These are phyloP conservation scores for Heterodera filipjevi DNA, from an alignment of 2,888 invertebrate genomes.

Conservation along the genomic window DNA sequence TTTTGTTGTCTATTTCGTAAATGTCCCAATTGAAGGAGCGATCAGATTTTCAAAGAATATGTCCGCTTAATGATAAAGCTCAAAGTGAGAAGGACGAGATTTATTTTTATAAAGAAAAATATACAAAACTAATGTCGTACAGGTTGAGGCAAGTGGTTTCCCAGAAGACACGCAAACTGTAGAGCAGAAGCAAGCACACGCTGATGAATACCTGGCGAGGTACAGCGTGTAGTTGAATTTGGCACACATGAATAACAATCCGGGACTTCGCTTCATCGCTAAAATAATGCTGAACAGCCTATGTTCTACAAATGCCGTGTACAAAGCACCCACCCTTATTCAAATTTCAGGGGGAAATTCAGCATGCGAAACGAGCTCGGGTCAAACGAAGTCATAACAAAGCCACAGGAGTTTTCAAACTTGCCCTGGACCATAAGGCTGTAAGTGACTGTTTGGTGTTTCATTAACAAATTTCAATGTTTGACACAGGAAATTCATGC, in stretches of 20 bases:
- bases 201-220: neutral
- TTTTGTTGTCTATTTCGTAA: neutral
- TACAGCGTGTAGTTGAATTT: neutral
- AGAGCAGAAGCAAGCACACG: neutral
- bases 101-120: too few species aligned
- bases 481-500: constrained; percentile 1
- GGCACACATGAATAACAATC: neutral
- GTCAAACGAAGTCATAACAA: neutral
- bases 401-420: constrained; percentile 6
- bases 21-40: neutral
- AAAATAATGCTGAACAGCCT: constrained; percentile 10
- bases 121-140: too few species aligned
- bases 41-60: neutral
- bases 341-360: constrained; percentile 21
- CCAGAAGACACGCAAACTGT: neutral
- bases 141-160: neutral
- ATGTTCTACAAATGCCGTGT: too few species aligned
- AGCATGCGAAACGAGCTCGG: constrained; percentile 21
- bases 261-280: constrained; percentile 4
- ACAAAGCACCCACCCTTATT: too few species aligned
- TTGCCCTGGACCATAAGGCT: constrained; percentile 6
- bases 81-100: neutral
- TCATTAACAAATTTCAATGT: too few species aligned
- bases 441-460: too few species aligned
- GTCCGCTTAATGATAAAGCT: neutral